Base-by-base conservation (phyloP, 2,888 invertebrate species). In the Allygus modestus region DNA sequence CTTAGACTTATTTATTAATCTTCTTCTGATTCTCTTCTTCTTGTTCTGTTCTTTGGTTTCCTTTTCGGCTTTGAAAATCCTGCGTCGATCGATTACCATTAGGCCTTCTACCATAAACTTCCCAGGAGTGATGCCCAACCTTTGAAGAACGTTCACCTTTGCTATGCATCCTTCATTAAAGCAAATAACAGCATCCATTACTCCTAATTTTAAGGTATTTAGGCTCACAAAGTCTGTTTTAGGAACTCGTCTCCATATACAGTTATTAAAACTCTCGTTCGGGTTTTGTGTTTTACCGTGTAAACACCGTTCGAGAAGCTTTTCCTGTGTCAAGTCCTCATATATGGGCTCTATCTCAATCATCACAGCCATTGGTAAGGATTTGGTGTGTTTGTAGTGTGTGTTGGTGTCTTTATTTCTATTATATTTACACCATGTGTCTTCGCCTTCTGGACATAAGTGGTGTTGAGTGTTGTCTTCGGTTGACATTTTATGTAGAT, bases 231-330 rank as follows among this genome's bases (percentile, higher is more conserved):
- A n/a, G n/a, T n/a, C n/a, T n/a, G n/a, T n/a, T n/a, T n/a, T n/a
- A n/a, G 65, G 65, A 23, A 65, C 2, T 65, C 65, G n/a, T 28
- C 20, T 17, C 23, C 65, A 65, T 15, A 65, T 65, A n/a, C 15
- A 2, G 23, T 23, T 65, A 11, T 65, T 65, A 12, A 65, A 65
- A 65, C 65, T 65, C 1, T 65, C 20, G 7, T 65, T 65, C 1
- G n/a, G 65, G 20, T 65, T 65, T 31, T 65, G 20, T 17, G 65
- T 65, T 65, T 65, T 65, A n/a, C 37, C 37, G 11, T 37, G 37
- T 11, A 11, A 7, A 37, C 37, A 37, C 11, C 11, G 4, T 37
- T 37, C 37, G 7, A 37, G 37, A 7, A 37, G 11, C 11, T 37
- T 11, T 11, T 11, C 11, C 11, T 37, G 4, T 37, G 37, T 7